Evolutionary conservation across 2,888 invertebrate species (phyloP).

Genomic region (Deroplatys truncata): DNA sequence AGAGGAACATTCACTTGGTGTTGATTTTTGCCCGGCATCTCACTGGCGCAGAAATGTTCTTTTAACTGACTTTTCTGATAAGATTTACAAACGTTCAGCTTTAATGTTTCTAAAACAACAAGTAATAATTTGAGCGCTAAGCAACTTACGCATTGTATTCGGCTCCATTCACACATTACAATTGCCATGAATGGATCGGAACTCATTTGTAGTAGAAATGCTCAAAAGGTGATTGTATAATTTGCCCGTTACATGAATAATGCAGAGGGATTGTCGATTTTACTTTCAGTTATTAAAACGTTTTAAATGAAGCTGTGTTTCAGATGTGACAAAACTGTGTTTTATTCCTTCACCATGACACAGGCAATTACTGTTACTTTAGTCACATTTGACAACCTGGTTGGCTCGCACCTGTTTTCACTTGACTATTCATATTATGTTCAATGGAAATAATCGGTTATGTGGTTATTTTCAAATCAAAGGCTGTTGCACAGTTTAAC

Average conservation of each 20-base stretch:
- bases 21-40: no score
- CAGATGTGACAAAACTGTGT: background rate
- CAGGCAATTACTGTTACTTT: background rate
- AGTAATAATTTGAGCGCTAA: no score
- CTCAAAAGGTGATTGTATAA: background rate
- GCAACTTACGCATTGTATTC: background rate
- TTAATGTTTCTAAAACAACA: no score
- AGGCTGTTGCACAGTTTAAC: no score
- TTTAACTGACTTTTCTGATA: no score
- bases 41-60: no score
- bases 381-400: background rate
- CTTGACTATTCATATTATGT: no score
- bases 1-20: no score
- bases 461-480: no score
- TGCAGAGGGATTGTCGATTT: background rate
- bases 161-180: background rate
- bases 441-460: no score
- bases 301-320: background rate
- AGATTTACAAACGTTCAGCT: no score
- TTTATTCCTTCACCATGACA: background rate
- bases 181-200: background rate
- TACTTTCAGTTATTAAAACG: background rate
- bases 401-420: background rate
- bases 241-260: background rate
- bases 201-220: background rate